phyloP scores from a whole-genome alignment of 2,797 vertebrate genomes.

The Chaenodraco wilsoni region DNA sequence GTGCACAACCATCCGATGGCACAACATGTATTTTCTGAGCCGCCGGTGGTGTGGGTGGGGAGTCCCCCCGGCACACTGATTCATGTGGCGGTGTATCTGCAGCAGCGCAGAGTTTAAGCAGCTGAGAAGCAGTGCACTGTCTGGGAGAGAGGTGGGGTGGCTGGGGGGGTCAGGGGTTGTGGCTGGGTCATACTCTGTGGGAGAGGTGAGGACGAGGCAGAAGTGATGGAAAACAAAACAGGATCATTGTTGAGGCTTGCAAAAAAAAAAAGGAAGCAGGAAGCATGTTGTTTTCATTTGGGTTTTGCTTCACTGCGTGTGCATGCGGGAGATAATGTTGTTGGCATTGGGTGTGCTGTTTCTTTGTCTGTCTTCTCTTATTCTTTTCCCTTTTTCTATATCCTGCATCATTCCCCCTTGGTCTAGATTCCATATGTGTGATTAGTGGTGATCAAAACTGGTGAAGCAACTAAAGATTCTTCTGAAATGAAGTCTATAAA shows the following conservation, averaged over 20 bases:
- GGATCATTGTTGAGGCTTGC: constrained; percentile 29
- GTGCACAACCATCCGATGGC: constrained; percentile 2
- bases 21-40: constrained; percentile 7
- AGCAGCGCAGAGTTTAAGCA: constrained; percentile 38
- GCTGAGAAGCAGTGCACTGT: constrained; percentile 62
- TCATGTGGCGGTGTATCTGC: constrained; percentile 39
- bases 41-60: not conserved
- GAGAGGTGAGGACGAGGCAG: constrained; percentile 54
- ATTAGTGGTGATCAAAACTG: too few relatives aligned
- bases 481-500: too few relatives aligned
- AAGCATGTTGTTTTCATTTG: constrained; percentile 57
- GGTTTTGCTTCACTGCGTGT: constrained; percentile 25
- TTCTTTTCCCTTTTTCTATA: too few relatives aligned
- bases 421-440: too few relatives aligned
- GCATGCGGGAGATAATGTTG: not conserved
- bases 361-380: too few relatives aligned
- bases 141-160: constrained; percentile 65
- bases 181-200: constrained; percentile 77
- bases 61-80: constrained; percentile 24
- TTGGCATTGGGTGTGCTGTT: too few relatives aligned
- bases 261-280: constrained; percentile 31
- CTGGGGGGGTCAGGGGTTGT: constrained; percentile 76
- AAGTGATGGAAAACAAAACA: constrained; percentile 31
- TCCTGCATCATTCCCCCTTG: too few relatives aligned
- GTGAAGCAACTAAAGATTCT: too few relatives aligned